Evolutionary conservation across 1,140 invertebrate species (phyloP), one percentile per base, ranked within the genome.

Genomic region (Leptestheria dahalacensis): DNA sequence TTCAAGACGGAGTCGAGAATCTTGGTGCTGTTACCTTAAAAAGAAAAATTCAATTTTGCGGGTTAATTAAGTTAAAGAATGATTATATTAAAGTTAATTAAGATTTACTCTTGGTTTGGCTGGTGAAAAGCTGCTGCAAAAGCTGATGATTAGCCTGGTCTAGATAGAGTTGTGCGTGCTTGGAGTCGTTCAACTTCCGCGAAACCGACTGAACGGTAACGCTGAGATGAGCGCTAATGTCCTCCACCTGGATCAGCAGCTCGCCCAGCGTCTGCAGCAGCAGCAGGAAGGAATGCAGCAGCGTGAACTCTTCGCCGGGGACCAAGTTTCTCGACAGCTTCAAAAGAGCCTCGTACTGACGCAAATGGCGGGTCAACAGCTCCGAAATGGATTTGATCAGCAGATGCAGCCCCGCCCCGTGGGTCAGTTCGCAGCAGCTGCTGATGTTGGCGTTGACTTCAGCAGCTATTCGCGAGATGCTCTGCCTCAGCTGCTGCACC

Each of bases 251-350:
- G 3, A 51, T 25, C 26, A 60, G 18, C 10, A 51, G 10, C 24
- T 60, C 58, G 11, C 58, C 58, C 15, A 55, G 15, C 28, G 53
- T 55, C 33, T 55, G 53, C 3, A 55, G 53, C 21, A 55, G 33
- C 6, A 33, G 33, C 18, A 55, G 26, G 0, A 20, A 26, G 18
- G 53, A 29, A 29, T 55, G 53, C 33, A 41, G 33, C 33, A 41
- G 6, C 15, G 26, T 21, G 3, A 55, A 28, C 15, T 55, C 53
- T 29, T 55, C 53, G 12, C 53, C 53, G 6, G 24, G 26, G 26
- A n/a, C 26, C 24, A 55, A 10, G n/a, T 55, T 55, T 29, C 33
- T 3, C 6, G 33, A 20, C 33, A 29, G 23, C 9, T 20, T 9
- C 11, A 55, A 28, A 4, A 55, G 1, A 29, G 25, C 21, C 33